Conservation (phyloP, 2,797 vertebrate genomes). For the Aeoliscus strigatus region DNA sequence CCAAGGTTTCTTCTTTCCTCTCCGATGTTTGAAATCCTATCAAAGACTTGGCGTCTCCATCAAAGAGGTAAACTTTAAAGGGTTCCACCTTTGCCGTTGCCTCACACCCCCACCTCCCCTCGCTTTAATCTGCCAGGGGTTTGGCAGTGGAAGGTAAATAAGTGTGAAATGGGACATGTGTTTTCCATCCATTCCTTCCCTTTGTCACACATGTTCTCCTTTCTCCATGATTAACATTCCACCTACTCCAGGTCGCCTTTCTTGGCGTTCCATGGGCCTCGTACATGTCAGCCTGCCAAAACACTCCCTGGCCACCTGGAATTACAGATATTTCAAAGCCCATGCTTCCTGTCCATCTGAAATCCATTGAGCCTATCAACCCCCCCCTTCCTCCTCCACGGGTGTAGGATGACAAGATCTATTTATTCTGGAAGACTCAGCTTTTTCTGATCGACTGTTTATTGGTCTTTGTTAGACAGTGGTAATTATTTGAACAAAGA, state of each 20-base stretch:
- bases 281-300: slow-evolving; percentile 66
- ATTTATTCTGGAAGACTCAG: slow-evolving; percentile 56
- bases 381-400: slow-evolving; percentile 49
- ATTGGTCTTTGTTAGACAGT: slow-evolving; percentile 55
- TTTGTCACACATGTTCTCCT: slow-evolving; percentile 69
- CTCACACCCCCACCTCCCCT: slow-evolving; percentile 39
- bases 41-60: slow-evolving; percentile 66
- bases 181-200: slow-evolving; percentile 77
- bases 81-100: slow-evolving; percentile 60
- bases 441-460: slow-evolving; percentile 57
- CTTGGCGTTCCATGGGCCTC: slow-evolving; percentile 51
- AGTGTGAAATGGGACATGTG: slow-evolving; percentile 75
- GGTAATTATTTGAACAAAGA: slow-evolving; percentile 59
- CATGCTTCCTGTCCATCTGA: slow-evolving; percentile 76
- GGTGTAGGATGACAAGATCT: slow-evolving; percentile 57
- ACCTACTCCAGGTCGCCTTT: slow-evolving; percentile 63
- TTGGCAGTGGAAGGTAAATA: slow-evolving; percentile 76
- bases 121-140: slow-evolving; percentile 71
- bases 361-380: slow-evolving; percentile 72
- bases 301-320: slow-evolving; percentile 67
- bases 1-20: slow-evolving; percentile 54
- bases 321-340: slow-evolving; percentile 62
- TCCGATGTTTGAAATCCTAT: slow-evolving; percentile 63
- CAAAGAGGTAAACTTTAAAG: slow-evolving; percentile 64
- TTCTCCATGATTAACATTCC: slow-evolving; percentile 66